Evolutionary conservation across 2,113 vertebrate species (phyloP).

Genomic region (Sinocyclocheilus maitianheensis): DNA sequence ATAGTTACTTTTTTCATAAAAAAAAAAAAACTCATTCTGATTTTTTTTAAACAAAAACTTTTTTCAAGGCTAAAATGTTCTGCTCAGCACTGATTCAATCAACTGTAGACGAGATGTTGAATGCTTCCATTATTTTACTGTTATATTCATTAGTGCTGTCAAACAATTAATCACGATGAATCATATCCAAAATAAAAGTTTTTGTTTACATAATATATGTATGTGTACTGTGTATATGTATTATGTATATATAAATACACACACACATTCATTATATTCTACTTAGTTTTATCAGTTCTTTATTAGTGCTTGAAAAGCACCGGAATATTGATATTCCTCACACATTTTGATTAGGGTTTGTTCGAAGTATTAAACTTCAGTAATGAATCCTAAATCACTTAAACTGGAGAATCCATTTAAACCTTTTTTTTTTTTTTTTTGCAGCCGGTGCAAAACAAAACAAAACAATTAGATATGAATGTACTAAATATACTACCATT

Average conservation of each 20-base stretch:
- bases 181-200: too few species aligned
- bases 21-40: not conserved
- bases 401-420: not conserved
- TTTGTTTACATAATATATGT: too few species aligned
- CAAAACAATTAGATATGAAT: too few species aligned
- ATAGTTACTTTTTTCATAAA: too few species aligned
- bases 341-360: not conserved
- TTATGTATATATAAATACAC: too few species aligned
- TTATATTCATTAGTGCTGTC: not conserved
- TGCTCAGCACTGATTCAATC: not conserved
- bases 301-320: not conserved
- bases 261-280: not conserved
- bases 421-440: not conserved
- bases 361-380: not conserved
- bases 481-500: too few species aligned
- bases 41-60: not conserved
- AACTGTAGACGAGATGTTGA: not conserved
- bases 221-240: too few species aligned
- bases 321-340: not conserved
- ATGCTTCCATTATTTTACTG: slow-evolving; percentile 5
- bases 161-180: too few species aligned
- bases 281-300: not conserved
- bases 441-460: too few species aligned
- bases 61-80: not conserved
- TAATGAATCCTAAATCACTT: not conserved